These are phyloP conservation scores for Himalopsyche anomala DNA, from an alignment of 2,888 invertebrate genomes.

Conservation along the genomic window DNA sequence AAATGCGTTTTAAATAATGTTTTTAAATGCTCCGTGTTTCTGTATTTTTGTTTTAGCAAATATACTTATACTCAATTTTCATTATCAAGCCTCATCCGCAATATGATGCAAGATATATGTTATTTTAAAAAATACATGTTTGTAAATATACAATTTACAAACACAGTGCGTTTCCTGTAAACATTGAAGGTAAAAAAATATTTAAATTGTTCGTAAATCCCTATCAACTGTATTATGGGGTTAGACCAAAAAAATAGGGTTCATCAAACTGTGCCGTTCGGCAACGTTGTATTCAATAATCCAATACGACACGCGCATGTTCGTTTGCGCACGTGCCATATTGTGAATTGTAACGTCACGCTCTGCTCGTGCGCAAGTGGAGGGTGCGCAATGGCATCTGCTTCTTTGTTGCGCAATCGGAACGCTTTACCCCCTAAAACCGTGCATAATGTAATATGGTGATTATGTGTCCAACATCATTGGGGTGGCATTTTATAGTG, in stretches of 20 bases:
- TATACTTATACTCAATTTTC: too few relatives aligned
- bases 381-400: slow-evolving; percentile 51
- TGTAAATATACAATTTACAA: too few relatives aligned
- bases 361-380: slow-evolving; percentile 49
- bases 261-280: slow-evolving; percentile 15
- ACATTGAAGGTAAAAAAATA: neutral
- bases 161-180: too few relatives aligned
- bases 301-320: slow-evolving; percentile 44
- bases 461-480: slow-evolving; percentile 35
- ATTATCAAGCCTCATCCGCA: too few relatives aligned
- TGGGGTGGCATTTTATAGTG: slow-evolving; percentile 7
- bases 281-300: slow-evolving; percentile 51
- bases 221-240: neutral
- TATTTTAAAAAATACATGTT: too few relatives aligned
- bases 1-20: too few relatives aligned
- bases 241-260: neutral
- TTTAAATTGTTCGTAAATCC: neutral
- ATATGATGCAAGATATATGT: too few relatives aligned
- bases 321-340: slow-evolving; percentile 43
- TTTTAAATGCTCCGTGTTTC: too few relatives aligned
- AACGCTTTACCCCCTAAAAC: slow-evolving; percentile 44
- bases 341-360: slow-evolving; percentile 44
- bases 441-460: slow-evolving; percentile 49
- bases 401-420: slow-evolving; percentile 49
- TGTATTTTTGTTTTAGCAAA: too few relatives aligned